A percentile compares a stretch with the other conserved stretches of the same genome.
Evolutionary conservation across 2,797 vertebrate species (phyloP).

Genomic region (Dermochelys coriacea): DNA sequence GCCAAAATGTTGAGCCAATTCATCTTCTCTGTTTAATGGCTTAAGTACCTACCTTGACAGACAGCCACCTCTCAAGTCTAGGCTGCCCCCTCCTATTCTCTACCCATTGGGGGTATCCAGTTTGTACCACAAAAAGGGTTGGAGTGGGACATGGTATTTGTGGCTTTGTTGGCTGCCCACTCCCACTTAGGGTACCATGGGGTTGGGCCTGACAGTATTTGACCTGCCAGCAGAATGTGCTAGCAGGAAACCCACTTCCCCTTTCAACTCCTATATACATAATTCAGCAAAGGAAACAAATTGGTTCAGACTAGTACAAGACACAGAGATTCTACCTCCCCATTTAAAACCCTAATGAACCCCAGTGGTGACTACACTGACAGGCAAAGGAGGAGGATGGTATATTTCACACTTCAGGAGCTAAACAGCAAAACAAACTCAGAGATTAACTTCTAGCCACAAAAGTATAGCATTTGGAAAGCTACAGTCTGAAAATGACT

Average conservation of each 20-base stretch:
- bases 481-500: conserved; percentile 43
- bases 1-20: background rate
- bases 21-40: background rate
- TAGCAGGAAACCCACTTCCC: background rate
- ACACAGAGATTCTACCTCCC: conserved; percentile 27
- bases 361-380: background rate
- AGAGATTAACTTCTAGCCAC: conserved; percentile 32
- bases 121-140: background rate
- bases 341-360: conserved; percentile 1
- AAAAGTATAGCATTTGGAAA: conserved; percentile 20
- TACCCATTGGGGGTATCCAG: background rate
- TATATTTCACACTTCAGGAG: background rate
- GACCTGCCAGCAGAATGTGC: background rate
- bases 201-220: background rate
- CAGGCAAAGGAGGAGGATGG: background rate
- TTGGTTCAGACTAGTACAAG: background rate
- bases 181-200: background rate
- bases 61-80: background rate
- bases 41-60: background rate
- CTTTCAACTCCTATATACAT: background rate
- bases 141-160: background rate
- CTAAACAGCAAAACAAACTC: conserved; percentile 25
- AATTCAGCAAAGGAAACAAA: conserved; percentile 14
- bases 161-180: background rate
- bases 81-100: background rate